Conservation (phyloP, 2,113 vertebrate species). For the Oncorhynchus clarkii region DNA sequence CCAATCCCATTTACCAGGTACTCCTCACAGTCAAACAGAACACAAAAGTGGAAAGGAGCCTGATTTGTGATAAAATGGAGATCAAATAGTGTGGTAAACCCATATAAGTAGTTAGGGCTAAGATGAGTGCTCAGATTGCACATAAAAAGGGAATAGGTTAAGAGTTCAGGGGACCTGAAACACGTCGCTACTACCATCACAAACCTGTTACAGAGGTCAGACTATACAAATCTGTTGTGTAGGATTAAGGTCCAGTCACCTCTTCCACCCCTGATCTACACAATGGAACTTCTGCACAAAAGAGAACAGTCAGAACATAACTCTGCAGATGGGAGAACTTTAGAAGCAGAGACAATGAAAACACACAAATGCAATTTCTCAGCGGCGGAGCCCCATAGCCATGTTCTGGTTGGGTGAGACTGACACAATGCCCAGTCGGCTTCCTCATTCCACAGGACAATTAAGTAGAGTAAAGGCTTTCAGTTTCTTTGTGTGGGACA, state of each 20-base stretch:
- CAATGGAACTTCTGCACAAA: not conserved
- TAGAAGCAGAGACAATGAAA: not conserved
- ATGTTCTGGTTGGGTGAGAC: constrained; percentile 5
- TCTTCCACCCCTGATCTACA: not conserved
- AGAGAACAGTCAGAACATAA: not conserved
- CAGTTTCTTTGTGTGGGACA: not conserved
- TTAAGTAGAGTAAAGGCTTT: not conserved
- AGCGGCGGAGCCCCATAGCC: not conserved
- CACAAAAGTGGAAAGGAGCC: no score
- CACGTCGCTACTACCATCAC: no score
- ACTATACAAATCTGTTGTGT: not conserved
- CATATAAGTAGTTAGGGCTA: no score
- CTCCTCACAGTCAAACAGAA: no score
- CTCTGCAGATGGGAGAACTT: not conserved
- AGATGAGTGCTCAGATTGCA: no score
- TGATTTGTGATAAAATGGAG: no score
- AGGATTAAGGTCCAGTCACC: not conserved
- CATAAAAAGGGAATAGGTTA: no score
- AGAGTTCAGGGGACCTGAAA: no score
- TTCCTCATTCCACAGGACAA: constrained; percentile 4
- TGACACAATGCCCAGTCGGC: not conserved
- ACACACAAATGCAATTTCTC: not conserved
- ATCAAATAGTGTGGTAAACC: no score
- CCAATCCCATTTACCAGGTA: no score
- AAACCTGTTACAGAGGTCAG: not conserved